Base-by-base conservation (phyloP, 1,140 invertebrate genomes). In the Adelges cooleyi region DNA sequence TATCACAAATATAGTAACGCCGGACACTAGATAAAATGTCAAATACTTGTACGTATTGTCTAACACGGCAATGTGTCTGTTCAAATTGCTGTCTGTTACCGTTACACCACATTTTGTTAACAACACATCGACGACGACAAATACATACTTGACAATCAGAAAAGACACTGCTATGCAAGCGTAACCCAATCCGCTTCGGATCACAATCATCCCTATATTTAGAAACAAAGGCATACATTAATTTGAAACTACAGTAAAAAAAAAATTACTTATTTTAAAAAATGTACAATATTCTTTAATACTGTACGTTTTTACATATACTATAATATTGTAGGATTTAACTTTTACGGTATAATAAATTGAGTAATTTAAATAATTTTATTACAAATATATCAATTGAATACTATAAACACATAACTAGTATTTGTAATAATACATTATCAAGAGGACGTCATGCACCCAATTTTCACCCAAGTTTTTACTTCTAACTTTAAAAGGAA, bases 41-140 rank as follows among this genome's bases (percentile, higher is more conserved):
- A 91, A 77, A 73, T 87, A 92, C 74, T 89, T 92, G 71, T 86
- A 87, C 59, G 84, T 80, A 59, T 91, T 77, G 72, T 93, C 90
- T 5, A 91, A 38, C 3, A 56, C 13, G n/a, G 54, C 15, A 50
- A 67, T 29, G 40, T 29, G 42, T 42, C 54, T 56, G 3, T 62
- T 67, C 22, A 36, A 22, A 4, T 13, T 17, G 15, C 36, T 33
- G n/a, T 67, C 53, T 20, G 18, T 77, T 82, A 73, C 85, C 83
- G 68, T 82, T 73, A 42, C 82, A 75, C 23, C 79, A 81, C 73
- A 84, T 77, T 68, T 81, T 77, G 11, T 82, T 82, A 67, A 80
- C 80, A 69, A 79, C 77, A 15, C 86, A 71, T 69, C 82, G 77
- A 67, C 80, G 80, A 56, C 79, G 80, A 72, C 89, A 81, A 50